These are phyloP conservation scores for Tanytarsus gracilentus DNA, from an alignment of 2,888 invertebrate genomes.

Conservation along the genomic window DNA sequence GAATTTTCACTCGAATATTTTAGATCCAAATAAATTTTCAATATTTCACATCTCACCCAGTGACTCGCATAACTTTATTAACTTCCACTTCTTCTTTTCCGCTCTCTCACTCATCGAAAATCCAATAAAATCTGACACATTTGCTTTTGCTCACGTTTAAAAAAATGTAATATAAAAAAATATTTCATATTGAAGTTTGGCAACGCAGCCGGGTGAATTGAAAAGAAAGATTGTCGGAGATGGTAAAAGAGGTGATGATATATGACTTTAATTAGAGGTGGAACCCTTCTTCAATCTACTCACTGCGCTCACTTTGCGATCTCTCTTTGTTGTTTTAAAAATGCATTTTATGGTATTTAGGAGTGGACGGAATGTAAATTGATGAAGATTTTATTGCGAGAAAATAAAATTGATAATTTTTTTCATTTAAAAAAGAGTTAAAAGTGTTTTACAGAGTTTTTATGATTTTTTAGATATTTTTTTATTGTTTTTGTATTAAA, in stretches of 20 bases:
- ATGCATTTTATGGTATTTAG: too few relatives aligned
- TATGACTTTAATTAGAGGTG: slow-evolving; percentile 28
- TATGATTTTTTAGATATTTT: too few relatives aligned
- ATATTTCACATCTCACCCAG: neutral
- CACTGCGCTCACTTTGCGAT: neutral
- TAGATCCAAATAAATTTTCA: neutral
- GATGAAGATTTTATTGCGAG: too few relatives aligned
- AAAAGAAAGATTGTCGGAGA: neutral
- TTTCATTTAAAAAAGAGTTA: too few relatives aligned
- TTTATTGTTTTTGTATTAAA: too few relatives aligned
- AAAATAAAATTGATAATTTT: too few relatives aligned
- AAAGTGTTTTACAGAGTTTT: too few relatives aligned
- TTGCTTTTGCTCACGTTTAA: neutral
- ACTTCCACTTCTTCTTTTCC: neutral
- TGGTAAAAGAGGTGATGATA: slow-evolving; percentile 23
- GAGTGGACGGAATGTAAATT: too few relatives aligned
- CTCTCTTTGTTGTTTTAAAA: too few relatives aligned
- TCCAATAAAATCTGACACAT: neutral
- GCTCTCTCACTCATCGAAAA: neutral
- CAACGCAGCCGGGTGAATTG: too few relatives aligned
- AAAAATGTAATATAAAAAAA: neutral
- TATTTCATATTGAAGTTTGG: neutral
- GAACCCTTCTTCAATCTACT: slow-evolving; percentile 2
- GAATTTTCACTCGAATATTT: too few relatives aligned
- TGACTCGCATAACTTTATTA: neutral